Percentiles rank a stretch among this genome's conserved stretches.
Evolutionary conservation across 2,797 vertebrate genomes (phyloP).

Genomic region (Pelobates cultripes): DNA sequence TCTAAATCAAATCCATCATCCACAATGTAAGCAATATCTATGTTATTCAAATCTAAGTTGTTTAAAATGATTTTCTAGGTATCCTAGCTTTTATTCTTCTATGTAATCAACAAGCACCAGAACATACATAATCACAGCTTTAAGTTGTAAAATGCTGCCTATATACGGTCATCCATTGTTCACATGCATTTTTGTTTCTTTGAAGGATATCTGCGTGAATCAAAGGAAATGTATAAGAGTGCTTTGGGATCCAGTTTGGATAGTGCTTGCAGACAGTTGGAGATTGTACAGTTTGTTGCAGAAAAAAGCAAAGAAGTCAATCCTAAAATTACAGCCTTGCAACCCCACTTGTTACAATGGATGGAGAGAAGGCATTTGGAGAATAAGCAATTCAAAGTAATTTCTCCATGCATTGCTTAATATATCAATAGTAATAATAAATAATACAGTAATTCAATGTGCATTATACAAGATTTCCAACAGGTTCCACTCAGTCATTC

Average conservation of each 20-base stretch:
- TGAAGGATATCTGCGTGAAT: slow-evolving; percentile 83
- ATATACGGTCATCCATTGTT: background rate
- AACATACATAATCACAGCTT: too few species aligned
- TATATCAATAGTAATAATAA: too few species aligned
- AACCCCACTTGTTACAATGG: slow-evolving; percentile 72
- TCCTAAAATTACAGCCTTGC: slow-evolving; percentile 80
- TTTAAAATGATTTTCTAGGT: too few species aligned
- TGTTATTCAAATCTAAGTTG: too few species aligned
- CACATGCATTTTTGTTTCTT: slow-evolving; percentile 56
- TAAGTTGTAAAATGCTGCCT: too few species aligned
- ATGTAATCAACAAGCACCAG: too few species aligned
- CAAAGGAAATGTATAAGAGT: slow-evolving; percentile 71
- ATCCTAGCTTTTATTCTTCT: too few species aligned
- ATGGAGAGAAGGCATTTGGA: slow-evolving; percentile 61
- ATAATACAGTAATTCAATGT: too few species aligned
- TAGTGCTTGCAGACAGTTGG: slow-evolving; percentile 79
- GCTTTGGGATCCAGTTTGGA: slow-evolving; percentile 73
- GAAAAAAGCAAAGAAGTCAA: slow-evolving; percentile 74
- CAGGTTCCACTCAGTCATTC: too few species aligned
- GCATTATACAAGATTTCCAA: too few species aligned
- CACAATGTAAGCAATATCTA: too few species aligned
- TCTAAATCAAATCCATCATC: too few species aligned
- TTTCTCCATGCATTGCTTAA: background rate
- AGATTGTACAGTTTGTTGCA: slow-evolving; percentile 80
- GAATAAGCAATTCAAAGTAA: slow-evolving; percentile 66